Percentiles rank a stretch among this genome's conserved stretches.
phyloP scores from a whole-genome alignment of 2,113 vertebrate species.

The Siniperca knerii region DNA sequence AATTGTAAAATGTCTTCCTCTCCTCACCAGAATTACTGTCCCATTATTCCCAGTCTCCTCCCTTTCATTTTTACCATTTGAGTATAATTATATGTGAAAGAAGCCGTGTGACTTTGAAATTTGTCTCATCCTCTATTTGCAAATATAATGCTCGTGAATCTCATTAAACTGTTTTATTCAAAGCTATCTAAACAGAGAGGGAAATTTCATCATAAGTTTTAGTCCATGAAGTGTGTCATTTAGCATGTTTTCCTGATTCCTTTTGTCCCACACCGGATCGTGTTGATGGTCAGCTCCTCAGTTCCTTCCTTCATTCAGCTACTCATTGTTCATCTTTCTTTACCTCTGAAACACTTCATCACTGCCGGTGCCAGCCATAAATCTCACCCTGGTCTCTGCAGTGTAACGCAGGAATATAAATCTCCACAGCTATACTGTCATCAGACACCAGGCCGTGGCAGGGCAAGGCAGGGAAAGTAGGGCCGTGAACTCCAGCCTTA shows the following conservation, averaged over 20 bases:
- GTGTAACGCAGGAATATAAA: constrained; percentile 26
- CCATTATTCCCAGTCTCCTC: background rate
- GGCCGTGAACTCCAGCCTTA: background rate
- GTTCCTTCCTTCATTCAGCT: constrained; percentile 1
- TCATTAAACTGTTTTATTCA: background rate
- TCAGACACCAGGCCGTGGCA: background rate
- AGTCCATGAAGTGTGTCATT: background rate
- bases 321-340: constrained; percentile 1
- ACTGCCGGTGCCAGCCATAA: constrained; percentile 6
- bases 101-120: background rate
- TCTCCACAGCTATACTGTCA: constrained; percentile 29
- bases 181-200: constrained; percentile 4
- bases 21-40: background rate
- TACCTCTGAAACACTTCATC: constrained; percentile 22
- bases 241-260: background rate
- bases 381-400: constrained; percentile 17
- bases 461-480: background rate
- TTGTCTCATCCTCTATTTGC: background rate
- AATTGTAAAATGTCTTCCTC: background rate
- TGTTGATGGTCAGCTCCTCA: constrained; percentile 27
- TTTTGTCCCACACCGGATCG: background rate
- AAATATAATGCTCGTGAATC: constrained; percentile 6
- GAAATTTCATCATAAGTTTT: background rate
- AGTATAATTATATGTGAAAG: constrained; percentile 10
- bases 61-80: background rate